These are phyloP conservation scores for Circaetus cinerascens DNA, from an alignment of 2,113 vertebrate species.

Conservation along the genomic window DNA sequence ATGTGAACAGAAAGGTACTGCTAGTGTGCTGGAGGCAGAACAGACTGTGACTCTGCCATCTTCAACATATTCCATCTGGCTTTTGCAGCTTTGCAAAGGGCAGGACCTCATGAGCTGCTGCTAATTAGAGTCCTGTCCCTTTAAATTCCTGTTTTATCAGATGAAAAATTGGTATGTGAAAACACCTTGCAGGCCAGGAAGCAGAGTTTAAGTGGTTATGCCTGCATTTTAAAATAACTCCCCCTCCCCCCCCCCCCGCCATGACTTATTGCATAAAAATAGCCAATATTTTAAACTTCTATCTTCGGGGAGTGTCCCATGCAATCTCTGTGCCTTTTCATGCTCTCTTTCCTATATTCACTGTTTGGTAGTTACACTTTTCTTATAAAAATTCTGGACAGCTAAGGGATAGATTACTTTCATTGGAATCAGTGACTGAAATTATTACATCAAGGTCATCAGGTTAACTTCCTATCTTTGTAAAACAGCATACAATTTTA, in stretches of 20 bases:
- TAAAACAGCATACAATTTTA: conserved; percentile 29
- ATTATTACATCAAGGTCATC: background rate
- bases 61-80: background rate
- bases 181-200: background rate
- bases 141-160: background rate
- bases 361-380: background rate
- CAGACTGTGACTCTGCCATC: background rate
- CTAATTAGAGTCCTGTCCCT: background rate
- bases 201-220: background rate
- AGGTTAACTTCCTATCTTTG: conserved; percentile 11
- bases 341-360: background rate
- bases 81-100: background rate
- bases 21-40: background rate
- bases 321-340: background rate
- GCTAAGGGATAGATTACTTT: background rate
- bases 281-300: background rate
- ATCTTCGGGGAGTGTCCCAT: background rate
- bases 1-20: background rate
- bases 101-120: background rate
- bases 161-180: background rate
- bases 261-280: background rate
- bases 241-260: fast-evolving
- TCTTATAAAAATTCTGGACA: background rate
- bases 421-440: background rate
- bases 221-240: background rate